phyloP scores from a whole-genome alignment of 2,888 invertebrate genomes.

The Leucophenga maculata region DNA sequence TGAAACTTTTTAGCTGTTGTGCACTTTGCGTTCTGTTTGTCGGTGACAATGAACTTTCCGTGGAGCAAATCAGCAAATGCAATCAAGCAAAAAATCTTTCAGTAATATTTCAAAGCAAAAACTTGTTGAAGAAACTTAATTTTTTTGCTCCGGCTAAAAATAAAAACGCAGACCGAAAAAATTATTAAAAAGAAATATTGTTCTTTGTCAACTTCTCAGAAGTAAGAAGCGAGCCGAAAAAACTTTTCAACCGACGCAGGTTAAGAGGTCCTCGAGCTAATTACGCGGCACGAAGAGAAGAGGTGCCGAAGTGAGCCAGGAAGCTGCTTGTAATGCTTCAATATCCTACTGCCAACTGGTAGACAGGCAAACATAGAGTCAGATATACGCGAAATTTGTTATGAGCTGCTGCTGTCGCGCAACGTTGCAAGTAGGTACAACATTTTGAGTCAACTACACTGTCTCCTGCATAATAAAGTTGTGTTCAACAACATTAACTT shows the following conservation, averaged over 20 bases:
- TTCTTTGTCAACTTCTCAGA: not conserved
- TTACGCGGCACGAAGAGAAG: slow-evolving; percentile 1
- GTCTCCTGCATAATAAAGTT: slow-evolving; percentile 19
- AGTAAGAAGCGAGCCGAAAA: too few species aligned
- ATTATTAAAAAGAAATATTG: slow-evolving; percentile 6
- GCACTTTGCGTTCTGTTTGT: too few species aligned
- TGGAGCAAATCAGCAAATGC: not conserved
- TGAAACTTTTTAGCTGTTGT: too few species aligned
- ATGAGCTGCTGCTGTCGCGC: too few species aligned
- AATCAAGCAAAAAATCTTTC: slow-evolving; percentile 6
- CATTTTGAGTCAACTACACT: not conserved
- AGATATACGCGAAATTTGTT: too few species aligned
- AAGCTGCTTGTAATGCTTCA: not conserved
- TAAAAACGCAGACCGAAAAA: not conserved
- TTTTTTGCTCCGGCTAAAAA: not conserved
- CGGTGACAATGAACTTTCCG: not conserved
- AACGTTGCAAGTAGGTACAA: slow-evolving; percentile 29
- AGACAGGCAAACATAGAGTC: not conserved
- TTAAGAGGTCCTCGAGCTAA: slow-evolving; percentile 18
- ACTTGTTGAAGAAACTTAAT: slow-evolving; percentile 1
- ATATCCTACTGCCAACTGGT: slow-evolving; percentile 23
- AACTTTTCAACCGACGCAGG: slow-evolving; percentile 1
- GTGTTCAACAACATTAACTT: slow-evolving; percentile 55
- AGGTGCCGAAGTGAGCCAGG: not conserved
- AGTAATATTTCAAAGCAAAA: slow-evolving; percentile 1